Base-by-base conservation (phyloP, 2,113 vertebrate species). In the Perca schrenkii region DNA sequence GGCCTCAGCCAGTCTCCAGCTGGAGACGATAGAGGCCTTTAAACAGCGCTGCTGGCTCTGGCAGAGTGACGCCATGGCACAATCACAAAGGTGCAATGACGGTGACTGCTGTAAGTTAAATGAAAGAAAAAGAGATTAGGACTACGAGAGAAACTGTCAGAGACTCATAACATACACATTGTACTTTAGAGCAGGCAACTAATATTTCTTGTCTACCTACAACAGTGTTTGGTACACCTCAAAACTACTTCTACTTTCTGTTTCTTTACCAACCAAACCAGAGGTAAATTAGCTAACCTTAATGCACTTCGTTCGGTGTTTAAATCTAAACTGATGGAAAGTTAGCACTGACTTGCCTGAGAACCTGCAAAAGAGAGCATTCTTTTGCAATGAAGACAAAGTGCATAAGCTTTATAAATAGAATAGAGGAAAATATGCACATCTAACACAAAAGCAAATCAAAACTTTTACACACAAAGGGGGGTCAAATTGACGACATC, bases 1-100 rank as follows among this genome's bases (percentile, higher is more conserved):
- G n/a, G 97, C 97, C 93, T 99, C 98, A 50, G 96, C 98, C 71
- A 99, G 94, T 77, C 96, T 97, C 98, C 98, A 99, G 28, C 95
- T 96, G 86, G 97, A 97, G 13, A 96, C 96, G 73, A 98, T 95
- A 21, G 98, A 98, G 77, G 96, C 97, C 87, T 98, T 97, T 81
- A 97, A 94, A 71, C 96, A 96, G 78, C 95, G 96, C 93, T 97
- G 96, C 91, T 98, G 97, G 85, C 96, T 96, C 91, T 97, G 96
- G 91, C 96, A 98, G 74, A 97, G 95, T 13, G 97, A 94, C 53
- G 95, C 96, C 93, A 97, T 96, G 58, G 96, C 95, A 73, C 96
- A 95, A 60, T 86, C 93, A 75, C 95, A 95, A 12, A 93, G 91
- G 92, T 95, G 91, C 19, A 83, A 83, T 4, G 88, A 86, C 0